phyloP scores from a whole-genome alignment of 2,113 vertebrate genomes.

The Cyanoderma ruficeps region DNA sequence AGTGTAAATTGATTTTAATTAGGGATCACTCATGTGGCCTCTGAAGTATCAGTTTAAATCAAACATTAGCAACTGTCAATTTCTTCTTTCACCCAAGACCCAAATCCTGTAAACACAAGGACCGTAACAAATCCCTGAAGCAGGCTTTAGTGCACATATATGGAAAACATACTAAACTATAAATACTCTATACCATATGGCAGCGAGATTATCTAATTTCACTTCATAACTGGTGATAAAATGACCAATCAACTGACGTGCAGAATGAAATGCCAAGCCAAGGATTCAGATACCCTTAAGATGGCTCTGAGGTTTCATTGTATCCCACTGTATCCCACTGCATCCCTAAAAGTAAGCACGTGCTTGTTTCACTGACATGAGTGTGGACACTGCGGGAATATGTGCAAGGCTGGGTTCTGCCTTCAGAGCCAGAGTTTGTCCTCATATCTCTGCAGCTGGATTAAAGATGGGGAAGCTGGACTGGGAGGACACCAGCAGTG shows the following conservation, averaged over 20 bases:
- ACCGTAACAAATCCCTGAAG: slow-evolving; percentile 53
- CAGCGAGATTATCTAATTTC: slow-evolving; percentile 58
- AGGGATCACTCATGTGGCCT: slow-evolving; percentile 4
- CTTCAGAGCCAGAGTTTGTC: background rate
- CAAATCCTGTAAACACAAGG: slow-evolving; percentile 52
- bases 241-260: slow-evolving; percentile 57
- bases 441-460: background rate
- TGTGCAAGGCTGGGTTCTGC: background rate
- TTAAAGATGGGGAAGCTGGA: background rate
- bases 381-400: background rate
- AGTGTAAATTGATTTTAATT: slow-evolving; percentile 40
- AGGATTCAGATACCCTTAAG: slow-evolving; percentile 26
- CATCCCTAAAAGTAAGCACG: background rate
- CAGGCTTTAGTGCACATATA: slow-evolving; percentile 33
- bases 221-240: slow-evolving; percentile 59
- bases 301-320: background rate
- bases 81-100: slow-evolving; percentile 51
- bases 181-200: slow-evolving; percentile 63
- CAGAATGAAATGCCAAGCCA: slow-evolving; percentile 37
- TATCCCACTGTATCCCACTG: background rate
- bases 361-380: background rate
- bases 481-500: background rate
- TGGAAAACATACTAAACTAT: slow-evolving; percentile 58
- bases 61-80: slow-evolving; percentile 48
- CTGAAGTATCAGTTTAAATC: slow-evolving; percentile 44